phyloP scores from a whole-genome alignment of 2,888 invertebrate species.

The Cheiracanthium punctorium region DNA sequence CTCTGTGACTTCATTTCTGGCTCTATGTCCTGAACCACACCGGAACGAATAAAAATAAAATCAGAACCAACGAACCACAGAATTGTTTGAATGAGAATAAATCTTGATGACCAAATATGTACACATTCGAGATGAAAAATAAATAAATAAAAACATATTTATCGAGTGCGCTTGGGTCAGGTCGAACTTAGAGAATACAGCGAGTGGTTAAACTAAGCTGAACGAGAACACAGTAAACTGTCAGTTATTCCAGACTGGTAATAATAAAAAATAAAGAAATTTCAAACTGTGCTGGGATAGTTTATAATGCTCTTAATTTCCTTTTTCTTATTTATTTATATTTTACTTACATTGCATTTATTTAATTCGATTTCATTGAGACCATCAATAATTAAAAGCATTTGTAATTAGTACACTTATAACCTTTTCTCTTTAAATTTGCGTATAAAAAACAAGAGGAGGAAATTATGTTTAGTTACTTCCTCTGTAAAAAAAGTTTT shows the following conservation, averaged over 20 bases:
- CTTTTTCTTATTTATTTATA: too few relatives aligned
- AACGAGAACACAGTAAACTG: slow-evolving; percentile 1
- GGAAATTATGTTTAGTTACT: too few relatives aligned
- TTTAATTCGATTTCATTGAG: too few relatives aligned
- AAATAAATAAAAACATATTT: slow-evolving; percentile 16
- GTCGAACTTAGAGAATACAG: slow-evolving; percentile 11
- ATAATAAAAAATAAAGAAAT: not conserved
- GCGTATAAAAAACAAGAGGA: too few relatives aligned
- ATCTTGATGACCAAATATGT: slow-evolving; percentile 50
- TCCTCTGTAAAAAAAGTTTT: too few relatives aligned
- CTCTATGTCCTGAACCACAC: not conserved
- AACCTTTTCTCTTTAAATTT: too few relatives aligned
- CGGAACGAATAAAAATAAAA: slow-evolving; percentile 15
- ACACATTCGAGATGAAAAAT: not conserved
- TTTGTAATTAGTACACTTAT: too few relatives aligned
- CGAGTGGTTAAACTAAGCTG: not conserved
- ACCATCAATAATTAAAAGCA: too few relatives aligned
- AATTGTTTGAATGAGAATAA: slow-evolving; percentile 10
- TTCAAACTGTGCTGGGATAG: too few relatives aligned
- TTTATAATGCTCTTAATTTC: too few relatives aligned
- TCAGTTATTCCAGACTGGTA: not conserved
- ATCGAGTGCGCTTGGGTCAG: slow-evolving; percentile 32
- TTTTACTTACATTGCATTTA: too few relatives aligned
- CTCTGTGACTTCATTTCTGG: not conserved
- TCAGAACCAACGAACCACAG: slow-evolving; percentile 28